A percentile compares a stretch with the other conserved stretches of the same genome.
phyloP scores from a whole-genome alignment of 1,140 invertebrate genomes.

The Rhyzopertha dominica region DNA sequence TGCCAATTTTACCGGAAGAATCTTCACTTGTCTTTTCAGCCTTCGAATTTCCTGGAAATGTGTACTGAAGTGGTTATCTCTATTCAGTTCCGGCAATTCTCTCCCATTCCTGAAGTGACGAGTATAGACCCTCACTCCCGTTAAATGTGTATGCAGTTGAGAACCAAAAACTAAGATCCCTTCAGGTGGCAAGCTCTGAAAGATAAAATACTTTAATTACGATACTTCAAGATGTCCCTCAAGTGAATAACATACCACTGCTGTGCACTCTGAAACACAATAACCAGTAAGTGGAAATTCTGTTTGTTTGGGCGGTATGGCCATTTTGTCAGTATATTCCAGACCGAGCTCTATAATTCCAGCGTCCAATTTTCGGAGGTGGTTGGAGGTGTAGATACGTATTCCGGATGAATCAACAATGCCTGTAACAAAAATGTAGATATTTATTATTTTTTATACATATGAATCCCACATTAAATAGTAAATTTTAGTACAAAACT shows the following conservation, averaged over 20 bases:
- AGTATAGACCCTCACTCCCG: conserved; percentile 79
- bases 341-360: conserved; percentile 95
- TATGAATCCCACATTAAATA: no score
- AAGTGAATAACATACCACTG: conserved; percentile 58
- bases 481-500: no score
- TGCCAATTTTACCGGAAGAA: conserved; percentile 77
- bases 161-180: conserved; percentile 94
- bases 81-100: conserved; percentile 77
- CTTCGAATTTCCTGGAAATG: conserved; percentile 97
- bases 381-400: conserved; percentile 65
- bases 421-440: conserved; percentile 49
- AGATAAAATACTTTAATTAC: conserved; percentile 14
- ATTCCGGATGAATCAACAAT: conserved; percentile 88
- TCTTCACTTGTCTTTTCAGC: conserved; percentile 67
- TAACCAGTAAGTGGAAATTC: conserved; percentile 81
- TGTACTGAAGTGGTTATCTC: conserved; percentile 94
- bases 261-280: conserved; percentile 90
- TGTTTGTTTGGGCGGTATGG: conserved; percentile 80
- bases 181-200: conserved; percentile 67
- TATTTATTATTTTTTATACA: no score
- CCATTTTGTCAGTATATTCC: conserved; percentile 98
- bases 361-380: conserved; percentile 78
- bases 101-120: conserved; percentile 76
- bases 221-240: background rate
- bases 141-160: conserved; percentile 95